Evolutionary conservation across 2,888 invertebrate genomes (phyloP).

Genomic region (Agrypnus murinus): DNA sequence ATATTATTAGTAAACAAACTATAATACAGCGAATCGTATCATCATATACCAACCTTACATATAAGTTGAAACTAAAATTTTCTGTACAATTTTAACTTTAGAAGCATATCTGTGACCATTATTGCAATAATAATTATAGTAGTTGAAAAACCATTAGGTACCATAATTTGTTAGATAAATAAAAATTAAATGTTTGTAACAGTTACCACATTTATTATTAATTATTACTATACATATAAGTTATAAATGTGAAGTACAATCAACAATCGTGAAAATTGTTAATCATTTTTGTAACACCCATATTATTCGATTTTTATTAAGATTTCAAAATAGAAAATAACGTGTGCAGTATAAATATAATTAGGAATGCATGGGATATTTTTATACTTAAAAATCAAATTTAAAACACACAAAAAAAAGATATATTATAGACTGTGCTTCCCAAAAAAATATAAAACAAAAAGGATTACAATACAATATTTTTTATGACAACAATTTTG

Average conservation of each 20-base stretch:
- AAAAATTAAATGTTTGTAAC: constrained; percentile 26
- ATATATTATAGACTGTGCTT: constrained; percentile 47
- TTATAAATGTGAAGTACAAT: constrained; percentile 49
- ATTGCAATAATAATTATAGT: constrained; percentile 44
- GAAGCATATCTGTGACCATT: constrained; percentile 51
- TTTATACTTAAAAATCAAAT: constrained; percentile 28
- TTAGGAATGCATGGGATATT: constrained; percentile 40
- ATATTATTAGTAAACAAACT: background rate
- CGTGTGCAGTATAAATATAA: background rate
- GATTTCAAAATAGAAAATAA: background rate
- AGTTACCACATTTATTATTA: constrained; percentile 16
- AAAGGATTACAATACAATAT: constrained; percentile 18
- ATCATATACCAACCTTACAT: too few relatives aligned
- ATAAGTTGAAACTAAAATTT: background rate
- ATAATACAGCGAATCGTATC: constrained; percentile 7
- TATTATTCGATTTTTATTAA: constrained; percentile 19
- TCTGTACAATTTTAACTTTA: constrained; percentile 11
- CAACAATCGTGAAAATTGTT: constrained; percentile 42
- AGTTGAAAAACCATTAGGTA: constrained; percentile 8
- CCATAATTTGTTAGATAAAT: background rate
- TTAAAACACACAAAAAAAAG: constrained; percentile 19
- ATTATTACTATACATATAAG: background rate
- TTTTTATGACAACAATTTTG: constrained; percentile 28
- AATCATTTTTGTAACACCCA: constrained; percentile 21
- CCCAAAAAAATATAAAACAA: constrained; percentile 28